Percentiles rank a stretch among this genome's conserved stretches.
These are phyloP conservation scores for Sycophaga agraensis DNA, from an alignment of 1,140 invertebrate species.

Conservation along the genomic window DNA sequence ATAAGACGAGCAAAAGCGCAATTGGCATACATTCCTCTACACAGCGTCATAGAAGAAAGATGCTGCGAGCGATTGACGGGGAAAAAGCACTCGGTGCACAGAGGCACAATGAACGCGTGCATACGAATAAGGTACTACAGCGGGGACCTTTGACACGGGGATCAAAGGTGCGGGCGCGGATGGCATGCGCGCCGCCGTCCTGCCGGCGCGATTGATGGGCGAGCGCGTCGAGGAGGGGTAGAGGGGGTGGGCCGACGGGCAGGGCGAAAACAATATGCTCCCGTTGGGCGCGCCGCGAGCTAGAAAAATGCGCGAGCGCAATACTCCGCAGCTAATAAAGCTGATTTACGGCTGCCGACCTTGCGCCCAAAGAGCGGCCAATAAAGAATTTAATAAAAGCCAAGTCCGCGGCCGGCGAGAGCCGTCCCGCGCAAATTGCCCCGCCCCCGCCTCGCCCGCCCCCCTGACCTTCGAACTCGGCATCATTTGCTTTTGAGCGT, in stretches of 20 bases:
- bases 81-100: too few relatives aligned
- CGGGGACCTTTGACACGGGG: too few relatives aligned
- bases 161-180: too few relatives aligned
- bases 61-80: too few relatives aligned
- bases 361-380: slow-evolving; percentile 12
- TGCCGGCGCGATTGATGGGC: too few relatives aligned
- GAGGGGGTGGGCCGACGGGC: background rate
- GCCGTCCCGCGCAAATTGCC: background rate
- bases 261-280: background rate
- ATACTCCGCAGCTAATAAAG: slow-evolving; percentile 24
- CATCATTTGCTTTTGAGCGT: slow-evolving; percentile 29
- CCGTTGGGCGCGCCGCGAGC: too few relatives aligned
- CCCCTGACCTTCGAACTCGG: slow-evolving; percentile 14
- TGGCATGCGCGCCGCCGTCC: too few relatives aligned
- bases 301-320: background rate
- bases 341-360: slow-evolving; percentile 22
- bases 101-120: too few relatives aligned
- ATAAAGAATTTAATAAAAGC: slow-evolving; percentile 30
- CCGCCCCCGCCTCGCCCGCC: background rate
- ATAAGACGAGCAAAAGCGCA: too few relatives aligned
- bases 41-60: too few relatives aligned
- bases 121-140: too few relatives aligned
- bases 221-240: background rate
- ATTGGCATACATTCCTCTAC: too few relatives aligned
- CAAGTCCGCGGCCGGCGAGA: background rate